phyloP scores from a whole-genome alignment of 2,797 vertebrate species.

The Catharus ustulatus region DNA sequence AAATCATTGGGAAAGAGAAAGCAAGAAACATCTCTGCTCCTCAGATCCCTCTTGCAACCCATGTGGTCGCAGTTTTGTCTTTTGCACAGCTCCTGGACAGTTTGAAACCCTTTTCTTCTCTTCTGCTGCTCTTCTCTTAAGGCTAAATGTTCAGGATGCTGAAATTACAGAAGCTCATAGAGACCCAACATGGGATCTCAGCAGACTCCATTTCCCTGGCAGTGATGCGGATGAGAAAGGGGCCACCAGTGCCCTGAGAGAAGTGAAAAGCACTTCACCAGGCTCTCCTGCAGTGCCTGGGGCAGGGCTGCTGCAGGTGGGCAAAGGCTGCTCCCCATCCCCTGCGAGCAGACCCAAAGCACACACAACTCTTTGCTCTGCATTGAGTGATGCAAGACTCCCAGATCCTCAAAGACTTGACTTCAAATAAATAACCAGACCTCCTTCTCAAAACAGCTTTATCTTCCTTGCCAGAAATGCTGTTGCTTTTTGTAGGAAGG shows the following conservation, averaged over 20 bases:
- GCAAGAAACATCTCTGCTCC: background rate
- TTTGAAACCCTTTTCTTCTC: background rate
- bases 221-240: background rate
- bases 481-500: background rate
- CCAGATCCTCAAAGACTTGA: background rate
- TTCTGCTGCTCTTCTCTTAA: background rate
- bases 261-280: background rate
- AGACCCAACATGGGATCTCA: background rate
- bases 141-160: background rate
- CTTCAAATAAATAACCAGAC: background rate
- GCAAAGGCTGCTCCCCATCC: background rate
- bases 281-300: rapidly evolving
- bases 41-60: background rate
- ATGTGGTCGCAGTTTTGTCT: background rate
- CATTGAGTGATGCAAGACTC: rapidly evolving
- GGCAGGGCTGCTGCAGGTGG: background rate
- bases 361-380: background rate
- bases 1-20: background rate
- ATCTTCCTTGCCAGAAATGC: background rate
- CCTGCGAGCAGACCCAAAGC: rapidly evolving
- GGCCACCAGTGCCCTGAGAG: background rate
- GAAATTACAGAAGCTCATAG: background rate
- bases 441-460: constrained; percentile 20
- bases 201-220: background rate
- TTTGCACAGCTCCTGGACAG: background rate